Evolutionary conservation across 2,113 vertebrate genomes (phyloP).

Genomic region (Chloropsis cyanopogon): DNA sequence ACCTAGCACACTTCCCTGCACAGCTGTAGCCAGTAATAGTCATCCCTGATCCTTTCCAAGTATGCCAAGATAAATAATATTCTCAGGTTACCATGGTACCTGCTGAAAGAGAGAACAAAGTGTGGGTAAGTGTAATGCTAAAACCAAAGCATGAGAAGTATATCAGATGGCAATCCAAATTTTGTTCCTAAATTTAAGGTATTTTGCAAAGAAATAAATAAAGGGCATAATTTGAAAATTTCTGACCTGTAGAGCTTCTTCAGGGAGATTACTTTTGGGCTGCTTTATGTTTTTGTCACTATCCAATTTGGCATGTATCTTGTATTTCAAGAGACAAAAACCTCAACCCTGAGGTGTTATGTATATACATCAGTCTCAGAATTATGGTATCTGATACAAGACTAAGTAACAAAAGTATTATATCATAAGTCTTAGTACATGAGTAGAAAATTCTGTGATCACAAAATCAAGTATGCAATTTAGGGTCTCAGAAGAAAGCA

Average conservation of each 20-base stretch:
- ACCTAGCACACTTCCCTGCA: not conserved
- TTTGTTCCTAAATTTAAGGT: not conserved
- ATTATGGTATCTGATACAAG: not conserved
- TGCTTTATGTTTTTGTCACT: not conserved
- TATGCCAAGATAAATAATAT: not conserved
- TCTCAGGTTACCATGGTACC: accelerated
- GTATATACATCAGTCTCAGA: not conserved
- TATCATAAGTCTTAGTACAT: not conserved
- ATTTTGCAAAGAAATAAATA: not conserved
- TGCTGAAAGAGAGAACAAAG: not conserved
- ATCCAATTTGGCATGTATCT: not conserved
- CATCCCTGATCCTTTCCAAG: not conserved
- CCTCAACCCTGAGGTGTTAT: not conserved
- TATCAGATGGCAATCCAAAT: not conserved
- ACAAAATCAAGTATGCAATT: not conserved
- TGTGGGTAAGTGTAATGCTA: not conserved
- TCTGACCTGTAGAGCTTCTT: not conserved
- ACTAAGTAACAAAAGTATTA: not conserved
- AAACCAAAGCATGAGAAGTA: not conserved
- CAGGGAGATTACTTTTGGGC: not conserved
- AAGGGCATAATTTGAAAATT: not conserved
- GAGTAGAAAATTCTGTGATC: not conserved
- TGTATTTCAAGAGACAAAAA: not conserved
- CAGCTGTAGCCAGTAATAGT: not conserved
- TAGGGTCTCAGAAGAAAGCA: not conserved